A percentile compares a stretch with the other conserved stretches of the same genome.
phyloP scores from a whole-genome alignment of 2,797 vertebrate genomes.

The Anniella stebbinsi region DNA sequence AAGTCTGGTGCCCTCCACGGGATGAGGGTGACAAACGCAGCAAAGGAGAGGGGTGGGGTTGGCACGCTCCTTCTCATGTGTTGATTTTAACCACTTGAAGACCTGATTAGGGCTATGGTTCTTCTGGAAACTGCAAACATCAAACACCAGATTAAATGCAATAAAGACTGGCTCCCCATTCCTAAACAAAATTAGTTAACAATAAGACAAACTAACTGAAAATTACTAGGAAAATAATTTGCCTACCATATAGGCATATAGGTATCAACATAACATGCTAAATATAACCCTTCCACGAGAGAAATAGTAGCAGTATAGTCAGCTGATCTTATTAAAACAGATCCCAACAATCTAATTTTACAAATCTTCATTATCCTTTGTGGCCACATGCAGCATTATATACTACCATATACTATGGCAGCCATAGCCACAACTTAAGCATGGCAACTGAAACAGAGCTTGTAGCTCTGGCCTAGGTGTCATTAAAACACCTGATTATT shows the following conservation, averaged over 20 bases:
- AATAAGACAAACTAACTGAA: neutral
- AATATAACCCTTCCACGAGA: neutral
- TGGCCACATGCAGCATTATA: neutral
- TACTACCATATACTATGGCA: neutral
- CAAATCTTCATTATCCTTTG: neutral
- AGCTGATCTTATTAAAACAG: neutral
- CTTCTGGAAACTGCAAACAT: neutral
- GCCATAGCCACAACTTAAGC: neutral
- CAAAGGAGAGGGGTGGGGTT: no score
- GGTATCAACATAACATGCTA: neutral
- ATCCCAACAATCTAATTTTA: neutral
- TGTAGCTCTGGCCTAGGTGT: neutral
- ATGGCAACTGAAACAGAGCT: neutral
- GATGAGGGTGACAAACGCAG: no score
- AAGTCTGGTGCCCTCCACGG: no score
- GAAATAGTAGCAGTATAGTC: neutral
- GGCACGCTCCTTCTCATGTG: no score
- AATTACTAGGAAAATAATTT: neutral
- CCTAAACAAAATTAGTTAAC: neutral
- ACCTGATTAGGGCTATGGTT: no score
- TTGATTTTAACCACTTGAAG: no score
- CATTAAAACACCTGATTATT: neutral
- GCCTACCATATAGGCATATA: no score
- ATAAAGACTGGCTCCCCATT: neutral
- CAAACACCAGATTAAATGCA: neutral